Percentiles rank a stretch among this genome's conserved stretches.
phyloP scores from a whole-genome alignment of 2,113 vertebrate species.

The Ifrita kowaldi region DNA sequence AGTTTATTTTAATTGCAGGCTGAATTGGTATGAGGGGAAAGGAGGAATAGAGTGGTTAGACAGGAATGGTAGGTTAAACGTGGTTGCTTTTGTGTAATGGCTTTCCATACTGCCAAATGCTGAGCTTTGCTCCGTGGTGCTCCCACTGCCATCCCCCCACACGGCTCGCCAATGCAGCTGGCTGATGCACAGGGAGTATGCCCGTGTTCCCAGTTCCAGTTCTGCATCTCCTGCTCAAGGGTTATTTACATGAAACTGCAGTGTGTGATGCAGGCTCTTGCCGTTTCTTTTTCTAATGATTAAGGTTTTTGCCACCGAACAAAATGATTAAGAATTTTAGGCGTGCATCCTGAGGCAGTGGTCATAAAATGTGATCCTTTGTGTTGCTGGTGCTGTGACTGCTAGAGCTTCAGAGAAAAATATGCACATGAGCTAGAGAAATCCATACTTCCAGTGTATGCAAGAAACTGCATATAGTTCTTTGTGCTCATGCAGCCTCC shows the following conservation, averaged over 20 bases:
- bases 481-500: neutral
- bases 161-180: fast-evolving
- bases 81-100: neutral
- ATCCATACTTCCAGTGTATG: neutral
- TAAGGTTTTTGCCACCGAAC: neutral
- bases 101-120: neutral
- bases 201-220: neutral
- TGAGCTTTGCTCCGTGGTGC: neutral
- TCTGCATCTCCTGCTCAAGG: neutral
- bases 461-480: neutral
- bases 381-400: neutral
- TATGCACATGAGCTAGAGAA: neutral
- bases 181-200: neutral
- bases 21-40: neutral
- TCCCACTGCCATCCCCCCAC: neutral
- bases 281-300: neutral
- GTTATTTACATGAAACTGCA: neutral
- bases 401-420: neutral
- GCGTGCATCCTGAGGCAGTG: neutral
- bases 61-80: neutral
- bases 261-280: neutral
- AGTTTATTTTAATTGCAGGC: neutral
- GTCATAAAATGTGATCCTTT: neutral
- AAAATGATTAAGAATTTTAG: neutral
- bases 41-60: neutral